Evolutionary conservation across 2,797 vertebrate species (phyloP), one percentile per base, ranked within the genome.

Genomic region (Myotis findleyi): DNA sequence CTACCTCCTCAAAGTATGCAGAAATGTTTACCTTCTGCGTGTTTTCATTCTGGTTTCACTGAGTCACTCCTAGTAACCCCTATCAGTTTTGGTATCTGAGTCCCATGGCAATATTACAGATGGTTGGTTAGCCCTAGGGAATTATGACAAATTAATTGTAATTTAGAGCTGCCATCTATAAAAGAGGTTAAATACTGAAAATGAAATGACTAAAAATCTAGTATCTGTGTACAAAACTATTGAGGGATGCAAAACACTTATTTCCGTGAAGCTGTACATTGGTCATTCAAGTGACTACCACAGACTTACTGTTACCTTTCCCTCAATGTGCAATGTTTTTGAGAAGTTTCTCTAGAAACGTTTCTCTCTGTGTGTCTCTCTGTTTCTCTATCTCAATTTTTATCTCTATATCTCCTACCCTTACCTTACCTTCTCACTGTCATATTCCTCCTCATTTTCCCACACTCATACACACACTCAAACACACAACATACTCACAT

Each of bases 1-100:
- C 94, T 98, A 98, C 33, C 98, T 97, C 57, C 98, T 99, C 82
- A 98, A 99, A 98, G 99, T 99, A 98, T 0, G 96, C 7, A 10
- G 33, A 2, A 66, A 9, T 6, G 14, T 33, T 21, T 11, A 11
- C 17, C 30, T 71, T n/a, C 18, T 0, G 2, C 44, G 16, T 14
- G 2, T 72, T 83, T 53, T 62, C 57, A 51, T 64, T 72, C 57
- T 41, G 47, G 2, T 73, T 59, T 44, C 38, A 3, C 62, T 21
- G 77, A 11, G 21, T 57, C 6, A 1, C 17, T 76, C 57, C 64
- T 71, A 30, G 17, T 30, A 64, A 49, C 16, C 14, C 33, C 53
- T 68, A 1, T 30, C 47, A 18, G 57, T 57, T 72, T 66, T 76
- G n/a, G 21, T 57, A 21, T 62, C 87, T 82, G 82, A 59, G 51